These are phyloP conservation scores for Pogona vitticeps DNA, from an alignment of 2,113 vertebrate species.

Conservation along the genomic window DNA sequence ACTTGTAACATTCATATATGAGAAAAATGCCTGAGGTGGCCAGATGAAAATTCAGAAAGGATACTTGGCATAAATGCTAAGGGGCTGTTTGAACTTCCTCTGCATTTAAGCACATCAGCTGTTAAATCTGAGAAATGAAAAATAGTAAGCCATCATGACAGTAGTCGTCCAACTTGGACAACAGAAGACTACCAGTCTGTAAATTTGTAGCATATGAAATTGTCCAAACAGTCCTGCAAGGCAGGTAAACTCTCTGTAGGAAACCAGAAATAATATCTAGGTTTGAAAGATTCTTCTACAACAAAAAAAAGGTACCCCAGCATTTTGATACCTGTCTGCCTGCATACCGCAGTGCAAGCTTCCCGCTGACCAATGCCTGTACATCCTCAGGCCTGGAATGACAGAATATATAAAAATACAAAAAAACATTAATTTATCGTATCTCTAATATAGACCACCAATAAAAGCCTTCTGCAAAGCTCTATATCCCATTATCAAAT, in stretches of 20 bases:
- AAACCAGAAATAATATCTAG: slow-evolving; percentile 4
- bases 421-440: slow-evolving; percentile 13
- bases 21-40: background rate
- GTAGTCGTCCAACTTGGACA: background rate
- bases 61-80: background rate
- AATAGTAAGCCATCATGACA: slow-evolving; percentile 11
- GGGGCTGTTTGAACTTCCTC: background rate
- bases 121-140: slow-evolving; percentile 19
- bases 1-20: background rate
- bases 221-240: background rate
- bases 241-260: background rate
- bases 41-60: background rate
- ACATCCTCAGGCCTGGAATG: slow-evolving; percentile 92
- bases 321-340: slow-evolving; percentile 87
- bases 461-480: background rate
- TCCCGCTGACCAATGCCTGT: slow-evolving; percentile 93
- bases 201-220: background rate
- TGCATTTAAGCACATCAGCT: slow-evolving; percentile 31
- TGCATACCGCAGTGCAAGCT: slow-evolving; percentile 91
- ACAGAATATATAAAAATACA: slow-evolving; percentile 22
- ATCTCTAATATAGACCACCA: background rate
- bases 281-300: background rate
- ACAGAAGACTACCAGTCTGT: background rate
- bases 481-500: background rate
- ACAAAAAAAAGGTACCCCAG: slow-evolving; percentile 5